These are phyloP conservation scores for Prochilodus magdalenae DNA, from an alignment of 2,113 vertebrate species.

Conservation along the genomic window DNA sequence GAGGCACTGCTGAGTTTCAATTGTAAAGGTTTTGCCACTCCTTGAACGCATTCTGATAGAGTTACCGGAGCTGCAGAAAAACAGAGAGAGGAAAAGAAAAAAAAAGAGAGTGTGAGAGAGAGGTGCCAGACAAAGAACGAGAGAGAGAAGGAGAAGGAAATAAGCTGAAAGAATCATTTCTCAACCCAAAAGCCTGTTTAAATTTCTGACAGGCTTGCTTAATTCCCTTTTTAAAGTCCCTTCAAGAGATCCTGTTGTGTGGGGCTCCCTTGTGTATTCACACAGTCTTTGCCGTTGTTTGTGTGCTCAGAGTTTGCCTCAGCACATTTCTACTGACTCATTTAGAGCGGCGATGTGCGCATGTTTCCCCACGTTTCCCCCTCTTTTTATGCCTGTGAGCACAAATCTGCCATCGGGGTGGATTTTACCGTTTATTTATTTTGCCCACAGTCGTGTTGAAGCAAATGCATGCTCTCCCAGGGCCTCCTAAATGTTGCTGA, in stretches of 20 bases:
- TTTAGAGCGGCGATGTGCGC: constrained; percentile 69
- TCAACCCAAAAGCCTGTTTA: constrained; percentile 67
- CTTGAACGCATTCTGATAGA: neutral
- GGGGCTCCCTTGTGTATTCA: constrained; percentile 65
- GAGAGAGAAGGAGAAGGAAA: neutral
- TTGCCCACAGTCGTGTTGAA: constrained; percentile 54
- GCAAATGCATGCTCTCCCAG: constrained; percentile 38
- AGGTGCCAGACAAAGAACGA: constrained; percentile 11
- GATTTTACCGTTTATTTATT: constrained; percentile 63
- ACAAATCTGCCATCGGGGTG: constrained; percentile 60
- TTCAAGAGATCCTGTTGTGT: constrained; percentile 68
- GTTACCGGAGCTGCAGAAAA: neutral
- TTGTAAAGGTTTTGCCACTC: neutral
- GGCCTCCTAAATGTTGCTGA: constrained; percentile 30
- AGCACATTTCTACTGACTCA: constrained; percentile 68
- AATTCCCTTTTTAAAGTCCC: constrained; percentile 70
- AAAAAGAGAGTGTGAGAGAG: constrained; percentile 9
- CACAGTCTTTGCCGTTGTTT: constrained; percentile 61
- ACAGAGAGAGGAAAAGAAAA: constrained; percentile 22
- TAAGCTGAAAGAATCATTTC: constrained; percentile 49
- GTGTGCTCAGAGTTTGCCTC: constrained; percentile 63
- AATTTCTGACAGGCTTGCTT: constrained; percentile 71
- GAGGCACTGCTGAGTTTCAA: neutral
- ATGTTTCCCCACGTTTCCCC: constrained; percentile 25
- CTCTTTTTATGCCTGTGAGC: constrained; percentile 43